phyloP scores from a whole-genome alignment of 2,888 invertebrate genomes.

The Eulithis prunata region DNA sequence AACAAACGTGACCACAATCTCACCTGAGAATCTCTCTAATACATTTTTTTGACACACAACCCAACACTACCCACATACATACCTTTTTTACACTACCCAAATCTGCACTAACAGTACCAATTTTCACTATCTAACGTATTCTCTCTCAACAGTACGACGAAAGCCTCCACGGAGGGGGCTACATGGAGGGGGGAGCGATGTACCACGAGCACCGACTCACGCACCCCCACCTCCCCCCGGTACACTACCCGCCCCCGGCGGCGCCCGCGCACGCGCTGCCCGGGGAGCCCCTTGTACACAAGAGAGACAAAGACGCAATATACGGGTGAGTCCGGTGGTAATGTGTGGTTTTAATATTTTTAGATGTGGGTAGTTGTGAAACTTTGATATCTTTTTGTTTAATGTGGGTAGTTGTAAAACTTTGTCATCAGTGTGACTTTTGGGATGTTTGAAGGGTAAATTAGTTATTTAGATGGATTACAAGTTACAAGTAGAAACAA shows the following conservation, averaged over 20 bases:
- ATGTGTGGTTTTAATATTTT: constrained; percentile 54
- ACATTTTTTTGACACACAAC: neutral
- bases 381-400: neutral
- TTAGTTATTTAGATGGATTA: no score
- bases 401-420: constrained; percentile 2
- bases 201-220: constrained; percentile 93
- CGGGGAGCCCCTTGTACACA: constrained; percentile 95
- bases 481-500: no score
- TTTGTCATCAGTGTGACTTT: neutral
- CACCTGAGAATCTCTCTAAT: no score
- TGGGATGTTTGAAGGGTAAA: neutral
- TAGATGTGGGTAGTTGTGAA: constrained; percentile 22
- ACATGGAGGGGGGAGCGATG: constrained; percentile 91
- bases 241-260: constrained; percentile 93
- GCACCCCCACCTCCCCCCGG: constrained; percentile 88
- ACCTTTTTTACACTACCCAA: neutral
- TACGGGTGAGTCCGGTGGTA: constrained; percentile 94
- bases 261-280: constrained; percentile 95
- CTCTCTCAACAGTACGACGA: constrained; percentile 93
- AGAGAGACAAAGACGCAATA: constrained; percentile 99
- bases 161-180: constrained; percentile 93
- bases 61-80: constrained; percentile 1
- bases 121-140: constrained; percentile 11
- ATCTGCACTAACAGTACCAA: neutral
- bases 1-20: no score